These are phyloP conservation scores for Poecilobothrus nobilitatus DNA, from an alignment of 2,888 invertebrate species.

Conservation along the genomic window DNA sequence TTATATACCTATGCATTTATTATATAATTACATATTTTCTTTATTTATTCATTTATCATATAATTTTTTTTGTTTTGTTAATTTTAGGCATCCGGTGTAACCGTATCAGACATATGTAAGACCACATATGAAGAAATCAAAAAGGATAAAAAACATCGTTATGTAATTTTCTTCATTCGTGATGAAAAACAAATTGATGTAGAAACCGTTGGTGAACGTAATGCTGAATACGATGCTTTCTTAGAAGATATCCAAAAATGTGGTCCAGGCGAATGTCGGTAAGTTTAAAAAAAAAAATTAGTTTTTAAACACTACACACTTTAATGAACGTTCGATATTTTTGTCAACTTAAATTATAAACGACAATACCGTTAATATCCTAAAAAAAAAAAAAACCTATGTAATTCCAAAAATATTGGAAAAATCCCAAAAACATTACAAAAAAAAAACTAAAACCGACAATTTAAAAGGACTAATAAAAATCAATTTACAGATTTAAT, in stretches of 20 bases:
- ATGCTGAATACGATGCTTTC: conserved; percentile 90
- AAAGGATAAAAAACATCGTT: conserved; percentile 94
- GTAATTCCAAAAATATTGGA: no score
- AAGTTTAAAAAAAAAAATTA: conserved; percentile 20
- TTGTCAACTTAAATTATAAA: no score
- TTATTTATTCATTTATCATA: background rate
- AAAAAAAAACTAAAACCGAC: no score
- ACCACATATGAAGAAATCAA: conserved; percentile 94
- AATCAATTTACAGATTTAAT: no score
- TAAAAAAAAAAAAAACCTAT: background rate
- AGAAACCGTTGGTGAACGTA: conserved; percentile 81
- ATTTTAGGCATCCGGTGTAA: conserved; percentile 87
- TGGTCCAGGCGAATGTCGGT: conserved; percentile 90
- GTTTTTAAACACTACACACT: no score
- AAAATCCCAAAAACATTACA: no score
- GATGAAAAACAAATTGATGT: conserved; percentile 95
- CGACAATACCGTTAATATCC: background rate
- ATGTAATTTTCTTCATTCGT: conserved; percentile 92
- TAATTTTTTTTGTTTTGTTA: conserved; percentile 17
- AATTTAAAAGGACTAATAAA: no score
- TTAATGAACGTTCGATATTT: no score
- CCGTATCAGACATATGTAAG: conserved; percentile 91
- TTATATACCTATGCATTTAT: no score
- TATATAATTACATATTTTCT: no score
- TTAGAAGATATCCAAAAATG: conserved; percentile 85